Evolutionary conservation across 2,113 vertebrate genomes (phyloP), one percentile per base, ranked within the genome.

Genomic region (Lagopus leucura): DNA sequence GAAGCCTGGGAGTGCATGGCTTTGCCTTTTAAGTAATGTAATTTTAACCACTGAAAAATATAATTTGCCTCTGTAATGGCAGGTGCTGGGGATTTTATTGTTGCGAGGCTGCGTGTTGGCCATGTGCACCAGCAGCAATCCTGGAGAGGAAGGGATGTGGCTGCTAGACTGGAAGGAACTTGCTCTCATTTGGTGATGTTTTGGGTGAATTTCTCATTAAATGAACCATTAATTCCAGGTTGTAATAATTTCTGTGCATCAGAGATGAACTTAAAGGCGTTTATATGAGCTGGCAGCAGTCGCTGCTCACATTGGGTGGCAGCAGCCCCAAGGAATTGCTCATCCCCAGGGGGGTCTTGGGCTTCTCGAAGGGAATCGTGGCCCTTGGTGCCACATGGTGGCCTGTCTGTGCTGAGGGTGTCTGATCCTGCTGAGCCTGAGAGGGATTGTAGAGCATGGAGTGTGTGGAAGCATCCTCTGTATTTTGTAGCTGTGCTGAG

Each of bases 1-100:
- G 74, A 86, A 94, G 89, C 73, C 48, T 8, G 19, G 12, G 38
- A 86, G 78, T 2, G 61, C 3, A 1, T 60, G 79, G 16, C 50
- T 61, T 87, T 92, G 90, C 83, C 91, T 95, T 90, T 92, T 85
- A 58, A 92, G 48, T 28, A 45, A 54, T 58, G 9, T 48, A n/a
- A 76, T 94, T 92, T 76, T 76, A 86, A 70, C 43, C 8, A 20
- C 72, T 66, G 87, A 81, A 69, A 66, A 89, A 76, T 61, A 32
- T 1, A 48, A 79, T 89, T 65, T 87, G 24, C 48, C 73, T 93
- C 4, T 4, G 79, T 74, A 57, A 25, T 54, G 58, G 90, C 48
- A 42, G 83, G 36, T 52, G 36, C 81, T 75, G 89, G 19, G 66
- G 64, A 13, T 79, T 82, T 54, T 75, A 72, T 79, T 0, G 1